A percentile compares a stretch with the other conserved stretches of the same genome.
These are phyloP conservation scores for Salpingus planirostris DNA, from an alignment of 2,888 invertebrate species.

Conservation along the genomic window DNA sequence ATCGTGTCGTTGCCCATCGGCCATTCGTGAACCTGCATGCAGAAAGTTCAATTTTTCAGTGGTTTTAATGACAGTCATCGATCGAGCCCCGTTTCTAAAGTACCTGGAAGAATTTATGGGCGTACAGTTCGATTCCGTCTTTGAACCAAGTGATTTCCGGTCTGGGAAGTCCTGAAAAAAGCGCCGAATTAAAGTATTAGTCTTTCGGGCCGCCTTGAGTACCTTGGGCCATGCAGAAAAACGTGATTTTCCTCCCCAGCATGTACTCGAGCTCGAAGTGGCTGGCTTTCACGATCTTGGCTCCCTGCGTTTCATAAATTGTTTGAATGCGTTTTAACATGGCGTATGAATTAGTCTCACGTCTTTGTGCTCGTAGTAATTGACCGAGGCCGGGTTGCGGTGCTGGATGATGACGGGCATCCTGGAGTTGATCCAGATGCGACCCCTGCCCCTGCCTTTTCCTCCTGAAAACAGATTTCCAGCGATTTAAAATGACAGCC, in stretches of 20 bases:
- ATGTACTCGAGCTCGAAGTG: conserved; percentile 66
- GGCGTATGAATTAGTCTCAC: conserved; percentile 39
- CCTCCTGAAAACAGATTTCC: conserved; percentile 28
- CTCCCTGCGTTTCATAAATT: conserved; percentile 47
- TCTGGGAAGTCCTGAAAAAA: conserved; percentile 51
- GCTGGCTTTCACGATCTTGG: conserved; percentile 59
- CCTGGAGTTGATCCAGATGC: conserved; percentile 43
- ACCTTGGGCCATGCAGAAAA: conserved; percentile 64
- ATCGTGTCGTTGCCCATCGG: conserved; percentile 54
- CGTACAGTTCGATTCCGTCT: conserved; percentile 66
- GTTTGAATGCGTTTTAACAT: conserved; percentile 5
- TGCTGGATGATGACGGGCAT: conserved; percentile 50
- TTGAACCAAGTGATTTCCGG: conserved; percentile 73
- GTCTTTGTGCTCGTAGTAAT: conserved; percentile 57
- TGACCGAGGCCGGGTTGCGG: conserved; percentile 48
- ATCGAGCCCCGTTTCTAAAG: no score
- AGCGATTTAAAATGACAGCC: conserved; percentile 1
- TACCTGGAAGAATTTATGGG: conserved; percentile 62
- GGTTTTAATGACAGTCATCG: no score
- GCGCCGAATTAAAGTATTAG: no score
- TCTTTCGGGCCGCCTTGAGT: no score
- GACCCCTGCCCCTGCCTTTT: conserved; percentile 37
- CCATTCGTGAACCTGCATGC: conserved; percentile 56
- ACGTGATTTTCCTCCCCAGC: conserved; percentile 65
- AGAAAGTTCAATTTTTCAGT: conserved; percentile 1